These are phyloP conservation scores for Orthonyx spaldingii DNA, from an alignment of 2,113 vertebrate genomes.

Conservation along the genomic window DNA sequence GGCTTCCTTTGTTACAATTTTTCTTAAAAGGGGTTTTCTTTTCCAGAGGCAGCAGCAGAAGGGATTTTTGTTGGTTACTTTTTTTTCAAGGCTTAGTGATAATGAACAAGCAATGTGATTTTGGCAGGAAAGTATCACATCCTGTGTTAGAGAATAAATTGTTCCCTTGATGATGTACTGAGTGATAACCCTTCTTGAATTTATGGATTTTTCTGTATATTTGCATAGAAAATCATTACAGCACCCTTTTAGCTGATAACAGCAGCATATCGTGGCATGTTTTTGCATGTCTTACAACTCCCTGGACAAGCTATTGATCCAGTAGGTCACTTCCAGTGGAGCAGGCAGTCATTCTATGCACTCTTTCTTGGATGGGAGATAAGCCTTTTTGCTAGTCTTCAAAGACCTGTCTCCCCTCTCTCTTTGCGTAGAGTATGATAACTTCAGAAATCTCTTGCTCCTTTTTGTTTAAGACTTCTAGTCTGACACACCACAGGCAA, in stretches of 20 bases:
- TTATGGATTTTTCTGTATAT: not conserved
- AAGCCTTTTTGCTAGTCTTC: not conserved
- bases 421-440: not conserved
- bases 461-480: not conserved
- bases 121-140: not conserved
- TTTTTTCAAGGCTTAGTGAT: not conserved
- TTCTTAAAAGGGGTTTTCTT: slow-evolving; percentile 21
- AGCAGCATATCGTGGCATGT: not conserved
- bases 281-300: not conserved
- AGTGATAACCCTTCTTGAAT: not conserved
- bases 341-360: not conserved
- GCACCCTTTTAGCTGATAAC: not conserved
- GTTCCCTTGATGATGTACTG: not conserved
- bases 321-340: not conserved
- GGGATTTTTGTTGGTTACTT: slow-evolving; percentile 13
- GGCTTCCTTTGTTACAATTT: slow-evolving; percentile 15
- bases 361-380: not conserved
- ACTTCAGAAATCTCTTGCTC: not conserved
- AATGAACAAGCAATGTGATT: not conserved
- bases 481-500: not conserved
- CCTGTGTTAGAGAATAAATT: not conserved
- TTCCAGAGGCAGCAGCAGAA: not conserved
- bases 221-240: not conserved
- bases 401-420: not conserved
- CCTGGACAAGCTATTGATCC: not conserved